Percentiles rank a stretch among this genome's conserved stretches.
These are phyloP conservation scores for Molothrus ater DNA, from an alignment of 2,797 vertebrate species.

Conservation along the genomic window DNA sequence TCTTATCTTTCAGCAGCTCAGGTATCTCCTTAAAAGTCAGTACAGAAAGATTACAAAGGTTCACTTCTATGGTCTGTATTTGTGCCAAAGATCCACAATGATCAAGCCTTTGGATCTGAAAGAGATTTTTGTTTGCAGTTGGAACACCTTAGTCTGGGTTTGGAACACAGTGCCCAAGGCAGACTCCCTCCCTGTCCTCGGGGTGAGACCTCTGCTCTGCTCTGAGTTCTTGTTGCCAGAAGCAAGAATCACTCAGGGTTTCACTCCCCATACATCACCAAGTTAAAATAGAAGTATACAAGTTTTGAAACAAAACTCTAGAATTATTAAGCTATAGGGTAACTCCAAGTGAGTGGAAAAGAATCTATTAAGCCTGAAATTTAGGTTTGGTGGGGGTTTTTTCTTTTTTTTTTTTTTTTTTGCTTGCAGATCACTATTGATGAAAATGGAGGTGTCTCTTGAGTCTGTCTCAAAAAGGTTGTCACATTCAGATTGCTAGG, in stretches of 20 bases:
- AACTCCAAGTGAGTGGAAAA: background rate
- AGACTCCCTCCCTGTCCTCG: background rate
- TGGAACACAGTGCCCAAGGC: background rate
- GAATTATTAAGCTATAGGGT: background rate
- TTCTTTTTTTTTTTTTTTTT: background rate
- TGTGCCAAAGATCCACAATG: background rate
- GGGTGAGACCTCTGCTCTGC: background rate
- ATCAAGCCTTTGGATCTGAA: background rate
- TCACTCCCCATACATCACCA: background rate
- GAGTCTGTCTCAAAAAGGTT: background rate
- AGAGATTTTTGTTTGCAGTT: background rate
- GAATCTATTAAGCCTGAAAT: background rate
- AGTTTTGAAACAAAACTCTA: background rate
- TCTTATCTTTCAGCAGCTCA: background rate
- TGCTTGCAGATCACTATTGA: background rate
- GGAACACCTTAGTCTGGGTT: background rate
- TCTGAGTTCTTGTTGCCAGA: background rate
- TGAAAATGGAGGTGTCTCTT: background rate
- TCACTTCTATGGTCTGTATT: background rate
- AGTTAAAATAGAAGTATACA: background rate
- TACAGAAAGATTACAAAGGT: background rate
- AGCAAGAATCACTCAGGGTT: background rate
- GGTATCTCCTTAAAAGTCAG: background rate
- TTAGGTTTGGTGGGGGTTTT: background rate
- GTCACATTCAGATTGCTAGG: background rate